Base-by-base conservation (phyloP, 2,888 invertebrate genomes). In the Acleris cristana region DNA sequence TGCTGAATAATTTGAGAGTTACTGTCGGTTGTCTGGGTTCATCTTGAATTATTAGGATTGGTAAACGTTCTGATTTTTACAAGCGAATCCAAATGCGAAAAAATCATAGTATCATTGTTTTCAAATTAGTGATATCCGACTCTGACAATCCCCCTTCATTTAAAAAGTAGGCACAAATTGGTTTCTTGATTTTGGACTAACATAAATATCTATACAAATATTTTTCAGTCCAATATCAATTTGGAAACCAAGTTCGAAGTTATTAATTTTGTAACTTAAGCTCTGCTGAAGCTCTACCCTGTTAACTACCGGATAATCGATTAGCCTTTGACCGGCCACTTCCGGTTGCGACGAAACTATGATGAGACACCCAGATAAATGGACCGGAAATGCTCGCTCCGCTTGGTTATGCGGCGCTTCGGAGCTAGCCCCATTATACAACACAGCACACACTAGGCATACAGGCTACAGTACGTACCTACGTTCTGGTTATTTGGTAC, bases 241-340 rank as follows among this genome's bases (percentile, higher is more conserved):
- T 40, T 34, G 2, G 14, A 26, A 40, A 14, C 40, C 14, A 14
- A 12, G 40, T 40, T 12, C 14, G 14, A 40, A 40, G 40, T 40
- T 40, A 40, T 40, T 40, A 40, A 40, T 40, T 40, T 40, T 14
- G 40, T 40, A 40, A 40, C 40, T 40, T 40, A 40, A 40, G 56
- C 56, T 56, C n/a, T 48, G 26, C 26, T 51, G 23, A 48, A 48
- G 44, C 45, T 26, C 48, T 58, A 45, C 75, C 76, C 78, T 77
- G 79, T 77, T 81, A 81, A 82, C 81, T 81, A 76, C 85, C 86
- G 90, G 88, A 88, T 90, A 88, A 90, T 90, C 88, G 90, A 92
- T 91, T 90, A 89, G 85, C 87, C 83, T 86, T 79, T 87, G 89
- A 87, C 89, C 87, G 89, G 84, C 78, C 87, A 86, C 89, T 86